phyloP scores from a whole-genome alignment of 2,113 vertebrate species.

The Sylvietta virens region DNA sequence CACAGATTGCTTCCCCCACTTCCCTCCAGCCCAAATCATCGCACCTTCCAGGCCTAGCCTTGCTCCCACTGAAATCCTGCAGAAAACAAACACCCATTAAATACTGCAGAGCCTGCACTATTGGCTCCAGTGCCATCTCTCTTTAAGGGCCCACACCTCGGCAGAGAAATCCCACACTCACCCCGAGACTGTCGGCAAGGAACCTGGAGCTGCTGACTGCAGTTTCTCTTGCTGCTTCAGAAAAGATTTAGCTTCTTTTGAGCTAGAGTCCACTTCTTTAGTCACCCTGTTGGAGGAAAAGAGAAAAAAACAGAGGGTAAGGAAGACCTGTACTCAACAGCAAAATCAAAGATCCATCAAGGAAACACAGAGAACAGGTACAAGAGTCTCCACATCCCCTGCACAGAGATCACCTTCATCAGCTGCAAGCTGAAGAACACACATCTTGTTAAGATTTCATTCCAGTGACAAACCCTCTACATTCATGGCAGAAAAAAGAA shows the following conservation, averaged over 20 bases:
- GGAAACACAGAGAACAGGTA: neutral
- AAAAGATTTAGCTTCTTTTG: conserved; percentile 87
- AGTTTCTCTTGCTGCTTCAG: conserved; percentile 78
- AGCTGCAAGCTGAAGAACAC: neutral
- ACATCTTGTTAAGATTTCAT: neutral
- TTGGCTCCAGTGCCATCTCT: rapidly evolving
- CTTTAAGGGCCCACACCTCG: neutral
- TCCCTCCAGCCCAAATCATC: neutral
- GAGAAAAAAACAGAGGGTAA: neutral
- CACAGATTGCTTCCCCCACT: neutral
- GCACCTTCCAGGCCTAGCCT: neutral
- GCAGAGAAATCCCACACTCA: conserved; percentile 42
- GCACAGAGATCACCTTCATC: neutral
- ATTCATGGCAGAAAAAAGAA: neutral
- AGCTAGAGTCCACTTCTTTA: conserved; percentile 88
- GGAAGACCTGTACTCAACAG: neutral
- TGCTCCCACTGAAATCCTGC: neutral
- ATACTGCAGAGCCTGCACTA: neutral
- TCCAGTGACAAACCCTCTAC: neutral
- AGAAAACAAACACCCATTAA: neutral
- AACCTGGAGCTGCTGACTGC: neutral
- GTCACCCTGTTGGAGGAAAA: conserved; percentile 77
- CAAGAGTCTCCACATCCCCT: neutral
- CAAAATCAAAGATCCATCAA: neutral
- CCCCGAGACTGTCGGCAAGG: conserved; percentile 69